Evolutionary conservation across 1,140 invertebrate genomes (phyloP), one percentile per base, ranked within the genome.

Genomic region (Protaetia brevitarsis): DNA sequence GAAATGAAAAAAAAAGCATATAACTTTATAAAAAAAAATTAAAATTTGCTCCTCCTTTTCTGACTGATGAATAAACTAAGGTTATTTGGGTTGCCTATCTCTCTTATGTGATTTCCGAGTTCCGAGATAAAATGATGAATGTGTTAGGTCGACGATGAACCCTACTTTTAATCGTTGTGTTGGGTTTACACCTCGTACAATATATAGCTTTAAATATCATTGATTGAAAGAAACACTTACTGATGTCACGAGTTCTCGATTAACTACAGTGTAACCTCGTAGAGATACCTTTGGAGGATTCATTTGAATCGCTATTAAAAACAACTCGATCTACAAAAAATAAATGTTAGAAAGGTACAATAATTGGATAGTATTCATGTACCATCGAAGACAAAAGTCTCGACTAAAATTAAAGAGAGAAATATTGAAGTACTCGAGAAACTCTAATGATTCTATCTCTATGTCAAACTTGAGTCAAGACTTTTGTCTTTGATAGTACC

Each of bases 251-350:
- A 86, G 73, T 71, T 85, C 83, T 61, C 84, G 80, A 71, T 85
- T 85, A 16, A 86, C 83, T 56, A 84, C 73, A 2, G 82, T 82
- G 70, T 85, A 86, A 19, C 85, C 85, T 69, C 83, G 82, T 11
- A 86, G 72, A 26, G 83, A 85, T 10, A 86, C 84, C 16, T 84
- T 82, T 2, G 85, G 84, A 16, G 85, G 84, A 74, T 86, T 86
- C 82, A 86, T 84, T 72, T 85, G 82, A 29, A 86, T 86, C 0
- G 84, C 85, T 65, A 82, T 79, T 63, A 86, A 82, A 74, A 86
- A 86, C 45, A 84, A 76, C 70, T 86, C 82, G 63, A 86, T 82
- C 84, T 86, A 65, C n/a, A 58, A 26, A 31, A 60, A 31, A 56
- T 45, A 30, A 30, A 60, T 29, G 10, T 16, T 37, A 2, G 34